Base-by-base conservation (phyloP, 2,797 vertebrate species). In the Neostethus bicornis region DNA sequence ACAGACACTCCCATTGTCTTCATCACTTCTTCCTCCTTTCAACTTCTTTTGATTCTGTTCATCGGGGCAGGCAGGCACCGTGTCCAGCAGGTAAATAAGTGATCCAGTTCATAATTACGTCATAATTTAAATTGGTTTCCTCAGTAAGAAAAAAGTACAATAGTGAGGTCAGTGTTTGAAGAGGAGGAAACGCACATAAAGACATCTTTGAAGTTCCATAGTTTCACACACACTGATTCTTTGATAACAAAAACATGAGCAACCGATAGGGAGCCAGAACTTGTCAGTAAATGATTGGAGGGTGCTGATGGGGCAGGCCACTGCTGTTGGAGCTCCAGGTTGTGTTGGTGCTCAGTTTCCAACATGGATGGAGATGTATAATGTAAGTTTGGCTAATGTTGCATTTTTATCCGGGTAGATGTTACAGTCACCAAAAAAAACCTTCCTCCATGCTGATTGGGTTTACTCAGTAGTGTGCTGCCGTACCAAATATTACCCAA, bases 361-460 rank as follows among this genome's bases (percentile, higher is more conserved):
- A 67, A 74, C 67, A 76, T 66, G 77, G 76, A 79, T 71, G 75
- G 79, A 87, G 88, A 80, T 77, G 69, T 86, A 85, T 89, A 91
- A 90, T 90, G 89, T 90, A 92, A 92, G 91, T 92, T 89, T 90
- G 88, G 87, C 84, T 87, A 84, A 91, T 83, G 83, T 69, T 84
- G 77, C 73, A 77, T 62, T 66, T 51, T 51, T 63, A 44, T 57
- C 73, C 80, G 80, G 75, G 70, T 66, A 76, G 80, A 79, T 61
- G 57, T 57, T 77, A 81, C 51, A 8, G 87, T 87, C 86, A 85
- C 86, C 47, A 79, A 74, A 67, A 58, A 60, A 79, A 80, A 58
- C 60, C 58, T 62, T 74, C 65, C 67, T 57, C 51, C 48, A 51
- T 51, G 66, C 56, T 55, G 69, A 77, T 68, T 80, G 75, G 60